Base-by-base conservation (phyloP, 2,113 vertebrate species). In the Oreocharis arfaki region DNA sequence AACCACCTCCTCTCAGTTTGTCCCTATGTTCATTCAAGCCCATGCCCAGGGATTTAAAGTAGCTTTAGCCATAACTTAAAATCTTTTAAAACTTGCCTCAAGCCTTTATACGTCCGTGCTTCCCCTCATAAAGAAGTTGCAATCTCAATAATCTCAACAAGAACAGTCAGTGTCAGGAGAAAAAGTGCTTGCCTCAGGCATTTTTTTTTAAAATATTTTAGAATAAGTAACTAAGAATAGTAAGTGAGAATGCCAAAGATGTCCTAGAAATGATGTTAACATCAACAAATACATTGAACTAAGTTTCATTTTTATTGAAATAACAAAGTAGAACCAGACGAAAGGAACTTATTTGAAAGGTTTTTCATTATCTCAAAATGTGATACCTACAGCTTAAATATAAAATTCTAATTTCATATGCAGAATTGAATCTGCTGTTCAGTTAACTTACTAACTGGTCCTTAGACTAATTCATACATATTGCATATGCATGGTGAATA, bases 261-360 rank as follows among this genome's bases (percentile, higher is more conserved):
- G 78, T 9, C 53, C 94, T 68, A 96, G 89, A 83, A 84, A 93
- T 47, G 9, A 8, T 90, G 14, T 55, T 71, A 84, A 86, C 81
- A 65, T 32, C 59, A 60, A 53, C 10, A 79, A 75, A 95, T 92
- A 87, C 79, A 87, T 22, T 83, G 87, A 68, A 87, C 73, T 77
- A 67, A 21, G n/a, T 78, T 84, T 93, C 81, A 76, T 96, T 95
- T 89, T 94, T 95, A 64, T 53, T 95, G 90, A 92, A 95, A 95
- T 42, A 92, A 87, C n/a, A 90, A 88, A 96, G 52, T 59, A 76
- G 47, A 94, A 89, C 11, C 10, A 79, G 28, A 74, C 17, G 23
- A 24, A 83, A 86, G n/a, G 80, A 87, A 65, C 32, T 57, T 6
- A 32, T 83, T 59, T 37, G 10, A 81, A 77, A 61, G 19, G 7